phyloP scores from a whole-genome alignment of 2,888 invertebrate species.

The Philopedon plagiatum region DNA sequence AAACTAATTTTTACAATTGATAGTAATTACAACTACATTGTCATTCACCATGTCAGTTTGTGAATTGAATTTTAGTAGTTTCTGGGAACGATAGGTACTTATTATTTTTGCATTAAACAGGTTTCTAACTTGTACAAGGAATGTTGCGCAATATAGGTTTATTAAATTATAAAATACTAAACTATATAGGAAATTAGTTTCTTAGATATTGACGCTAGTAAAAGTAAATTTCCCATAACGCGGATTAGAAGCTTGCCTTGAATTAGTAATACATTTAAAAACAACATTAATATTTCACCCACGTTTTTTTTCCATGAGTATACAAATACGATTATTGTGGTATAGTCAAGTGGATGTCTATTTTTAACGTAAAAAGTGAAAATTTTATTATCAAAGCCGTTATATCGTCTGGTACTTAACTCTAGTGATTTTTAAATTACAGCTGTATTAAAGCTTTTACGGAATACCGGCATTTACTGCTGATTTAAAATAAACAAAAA shows the following conservation, averaged over 20 bases:
- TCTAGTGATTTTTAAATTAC: too few relatives aligned
- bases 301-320: too few relatives aligned
- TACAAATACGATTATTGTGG: too few relatives aligned
- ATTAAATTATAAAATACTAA: background rate
- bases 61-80: background rate
- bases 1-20: background rate
- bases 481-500: too few relatives aligned
- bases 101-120: background rate
- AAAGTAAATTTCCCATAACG: too few relatives aligned
- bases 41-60: background rate
- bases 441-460: too few relatives aligned
- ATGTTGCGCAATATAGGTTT: background rate
- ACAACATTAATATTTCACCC: background rate
- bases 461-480: too few relatives aligned
- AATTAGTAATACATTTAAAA: background rate
- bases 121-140: background rate
- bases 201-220: background rate
- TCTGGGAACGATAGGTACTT: background rate
- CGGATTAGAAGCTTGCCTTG: background rate
- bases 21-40: slow-evolving; percentile 5
- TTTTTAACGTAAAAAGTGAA: too few relatives aligned
- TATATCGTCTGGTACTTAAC: too few relatives aligned
- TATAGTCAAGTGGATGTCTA: too few relatives aligned
- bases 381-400: too few relatives aligned
- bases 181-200: background rate